These are phyloP conservation scores for Chrysolina haemoptera DNA, from an alignment of 2,888 invertebrate species.

Conservation along the genomic window DNA sequence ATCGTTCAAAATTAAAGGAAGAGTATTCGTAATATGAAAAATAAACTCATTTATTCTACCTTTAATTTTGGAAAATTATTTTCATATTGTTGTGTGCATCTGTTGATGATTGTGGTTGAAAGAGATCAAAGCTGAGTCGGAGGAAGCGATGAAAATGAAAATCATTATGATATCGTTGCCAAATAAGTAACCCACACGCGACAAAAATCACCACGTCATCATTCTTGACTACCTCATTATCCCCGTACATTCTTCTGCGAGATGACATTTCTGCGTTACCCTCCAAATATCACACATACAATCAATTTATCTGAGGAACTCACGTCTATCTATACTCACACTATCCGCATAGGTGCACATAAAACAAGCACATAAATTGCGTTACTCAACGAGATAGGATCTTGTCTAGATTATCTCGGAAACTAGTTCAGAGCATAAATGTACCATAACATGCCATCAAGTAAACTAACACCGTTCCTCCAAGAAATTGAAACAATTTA, in stretches of 20 bases:
- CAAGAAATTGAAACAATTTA: slow-evolving; percentile 38
- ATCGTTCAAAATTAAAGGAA: too few species aligned
- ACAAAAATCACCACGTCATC: too few species aligned
- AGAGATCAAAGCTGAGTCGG: too few species aligned
- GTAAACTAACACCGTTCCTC: slow-evolving; percentile 29
- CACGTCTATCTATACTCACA: background rate
- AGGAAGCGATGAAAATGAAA: background rate
- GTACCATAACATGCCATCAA: slow-evolving; percentile 41
- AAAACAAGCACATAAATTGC: slow-evolving; percentile 43
- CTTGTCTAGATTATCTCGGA: slow-evolving; percentile 43
- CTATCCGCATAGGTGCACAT: slow-evolving; percentile 24
- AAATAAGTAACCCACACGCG: too few species aligned
- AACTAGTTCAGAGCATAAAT: slow-evolving; percentile 40
- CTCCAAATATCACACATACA: background rate
- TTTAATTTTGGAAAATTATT: too few species aligned
- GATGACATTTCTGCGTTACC: background rate
- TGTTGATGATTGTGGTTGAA: too few species aligned
- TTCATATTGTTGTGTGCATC: too few species aligned
- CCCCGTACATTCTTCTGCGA: background rate
- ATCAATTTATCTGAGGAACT: background rate
- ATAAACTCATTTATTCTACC: too few species aligned
- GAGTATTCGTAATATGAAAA: too few species aligned
- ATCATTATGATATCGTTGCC: too few species aligned
- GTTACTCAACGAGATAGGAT: slow-evolving; percentile 45
- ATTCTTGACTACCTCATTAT: background rate